phyloP scores from a whole-genome alignment of 2,113 vertebrate species.

The Neofelis nebulosa region DNA sequence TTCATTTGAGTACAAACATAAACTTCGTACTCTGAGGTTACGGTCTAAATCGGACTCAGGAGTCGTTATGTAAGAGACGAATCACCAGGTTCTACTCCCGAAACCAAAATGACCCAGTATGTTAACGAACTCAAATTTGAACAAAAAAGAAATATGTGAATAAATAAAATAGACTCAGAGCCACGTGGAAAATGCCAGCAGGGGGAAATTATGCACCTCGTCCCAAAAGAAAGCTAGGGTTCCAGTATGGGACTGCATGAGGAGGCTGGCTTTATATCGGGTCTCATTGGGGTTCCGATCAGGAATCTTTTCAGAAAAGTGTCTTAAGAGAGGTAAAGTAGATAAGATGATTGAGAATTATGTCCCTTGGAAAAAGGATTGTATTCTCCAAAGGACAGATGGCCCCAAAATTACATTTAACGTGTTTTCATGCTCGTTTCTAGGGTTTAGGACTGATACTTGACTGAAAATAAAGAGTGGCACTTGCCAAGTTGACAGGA shows the following conservation, averaged over 20 bases:
- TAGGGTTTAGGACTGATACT: neutral
- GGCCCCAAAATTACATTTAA: neutral
- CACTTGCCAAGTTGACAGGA: neutral
- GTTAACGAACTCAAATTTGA: no score
- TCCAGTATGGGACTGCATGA: accelerated
- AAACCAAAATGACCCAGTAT: no score
- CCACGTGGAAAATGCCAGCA: neutral
- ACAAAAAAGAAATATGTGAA: no score
- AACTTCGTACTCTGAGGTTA: neutral
- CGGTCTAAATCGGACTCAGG: neutral
- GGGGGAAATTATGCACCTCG: neutral
- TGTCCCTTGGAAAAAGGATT: neutral
- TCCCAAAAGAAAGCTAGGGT: neutral
- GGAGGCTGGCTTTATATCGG: neutral
- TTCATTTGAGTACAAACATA: neutral
- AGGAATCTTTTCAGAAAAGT: neutral
- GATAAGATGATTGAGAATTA: neutral
- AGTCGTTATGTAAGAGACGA: no score
- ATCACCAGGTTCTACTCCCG: no score
- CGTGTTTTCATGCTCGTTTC: neutral
- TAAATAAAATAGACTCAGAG: neutral
- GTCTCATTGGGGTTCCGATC: neutral
- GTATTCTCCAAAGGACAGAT: neutral
- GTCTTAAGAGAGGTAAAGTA: neutral
- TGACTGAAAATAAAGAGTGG: neutral